Percentiles rank a stretch among this genome's conserved stretches.
phyloP scores from a whole-genome alignment of 2,888 invertebrate genomes.

The Scelioninae gen. 2 region DNA sequence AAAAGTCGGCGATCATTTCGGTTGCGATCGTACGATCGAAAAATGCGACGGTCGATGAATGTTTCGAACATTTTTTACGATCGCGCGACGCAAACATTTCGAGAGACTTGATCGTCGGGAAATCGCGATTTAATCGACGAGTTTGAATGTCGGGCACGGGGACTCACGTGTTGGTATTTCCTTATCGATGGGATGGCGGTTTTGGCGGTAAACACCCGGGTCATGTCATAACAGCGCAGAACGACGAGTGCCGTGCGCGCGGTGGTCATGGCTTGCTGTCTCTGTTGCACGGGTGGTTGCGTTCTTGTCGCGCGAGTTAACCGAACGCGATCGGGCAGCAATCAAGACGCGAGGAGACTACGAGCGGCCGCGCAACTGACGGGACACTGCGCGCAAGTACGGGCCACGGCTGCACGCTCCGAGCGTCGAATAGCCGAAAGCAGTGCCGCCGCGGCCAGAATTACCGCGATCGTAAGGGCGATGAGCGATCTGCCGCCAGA shows the following conservation, averaged over 20 bases:
- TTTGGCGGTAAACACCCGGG: constrained; percentile 68
- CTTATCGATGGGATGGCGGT: constrained; percentile 66
- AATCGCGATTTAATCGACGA: no score
- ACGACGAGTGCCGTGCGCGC: constrained; percentile 66
- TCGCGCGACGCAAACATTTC: no score
- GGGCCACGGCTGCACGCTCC: no score
- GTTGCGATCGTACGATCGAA: no score
- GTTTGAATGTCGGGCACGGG: no score
- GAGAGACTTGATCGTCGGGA: no score
- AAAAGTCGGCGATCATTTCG: no score
- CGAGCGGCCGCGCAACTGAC: constrained; percentile 8
- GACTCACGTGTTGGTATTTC: constrained; percentile 68
- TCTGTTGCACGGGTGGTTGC: constrained; percentile 6
- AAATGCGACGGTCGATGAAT: no score
- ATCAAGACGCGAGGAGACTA: constrained; percentile 6
- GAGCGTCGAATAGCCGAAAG: constrained; percentile 21
- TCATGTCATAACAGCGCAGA: constrained; percentile 68
- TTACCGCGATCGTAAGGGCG: constrained; percentile 22
- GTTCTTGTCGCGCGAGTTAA: not conserved
- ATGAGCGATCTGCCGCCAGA: constrained; percentile 20
- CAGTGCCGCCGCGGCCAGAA: constrained; percentile 27
- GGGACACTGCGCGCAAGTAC: no score
- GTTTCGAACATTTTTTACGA: no score
- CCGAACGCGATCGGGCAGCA: constrained; percentile 2
- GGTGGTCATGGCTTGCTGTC: constrained; percentile 66